A percentile compares a stretch with the other conserved stretches of the same genome.
These are phyloP conservation scores for Glyphotaelius pellucidus DNA, from an alignment of 2,888 invertebrate genomes.

Conservation along the genomic window DNA sequence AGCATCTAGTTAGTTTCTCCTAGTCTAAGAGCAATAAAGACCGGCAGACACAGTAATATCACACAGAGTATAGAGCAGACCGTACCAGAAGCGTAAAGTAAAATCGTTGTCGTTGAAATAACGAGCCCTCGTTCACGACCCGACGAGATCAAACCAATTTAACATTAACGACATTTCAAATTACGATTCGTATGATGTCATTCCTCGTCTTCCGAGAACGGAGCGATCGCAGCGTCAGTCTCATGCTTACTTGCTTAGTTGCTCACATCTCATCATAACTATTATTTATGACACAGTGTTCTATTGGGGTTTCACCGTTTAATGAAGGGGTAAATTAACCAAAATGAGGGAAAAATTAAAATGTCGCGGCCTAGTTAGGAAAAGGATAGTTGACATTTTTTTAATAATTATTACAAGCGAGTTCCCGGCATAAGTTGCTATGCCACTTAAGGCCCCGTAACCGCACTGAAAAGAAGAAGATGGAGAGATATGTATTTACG, in stretches of 20 bases:
- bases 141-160: slow-evolving; percentile 38
- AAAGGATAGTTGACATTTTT: no score
- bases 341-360: no score
- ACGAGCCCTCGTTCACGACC: not conserved
- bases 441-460: no score
- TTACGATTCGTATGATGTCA: slow-evolving; percentile 50
- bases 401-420: no score
- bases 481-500: no score
- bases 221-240: not conserved
- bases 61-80: not conserved
- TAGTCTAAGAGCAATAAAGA: not conserved
- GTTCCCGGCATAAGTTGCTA: no score
- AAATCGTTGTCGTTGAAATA: no score
- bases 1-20: not conserved
- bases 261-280: not conserved
- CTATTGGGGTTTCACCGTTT: no score
- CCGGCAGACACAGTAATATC: not conserved
- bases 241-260: not conserved
- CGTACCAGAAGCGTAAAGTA: not conserved
- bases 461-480: no score
- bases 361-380: no score
- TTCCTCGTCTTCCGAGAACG: slow-evolving; percentile 23
- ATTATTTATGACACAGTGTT: not conserved
- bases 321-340: no score
- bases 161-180: slow-evolving; percentile 48